Conservation (phyloP, 1,140 invertebrate genomes). For the Pantala flavescens region DNA sequence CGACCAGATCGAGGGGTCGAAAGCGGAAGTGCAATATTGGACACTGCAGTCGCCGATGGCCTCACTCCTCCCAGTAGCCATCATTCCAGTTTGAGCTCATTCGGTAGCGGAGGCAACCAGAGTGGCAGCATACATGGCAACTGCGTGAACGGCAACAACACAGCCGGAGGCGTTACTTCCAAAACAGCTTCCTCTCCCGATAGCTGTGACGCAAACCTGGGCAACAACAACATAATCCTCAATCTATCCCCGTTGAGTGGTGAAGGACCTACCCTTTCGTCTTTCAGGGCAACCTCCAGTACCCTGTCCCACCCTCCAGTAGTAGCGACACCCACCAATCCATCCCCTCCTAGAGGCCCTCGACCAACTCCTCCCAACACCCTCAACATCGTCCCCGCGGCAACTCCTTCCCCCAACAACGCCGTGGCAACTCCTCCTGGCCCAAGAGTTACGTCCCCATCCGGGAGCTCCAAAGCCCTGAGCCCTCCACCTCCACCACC, state of each 20-base stretch:
- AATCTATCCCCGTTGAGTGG: conserved; percentile 58
- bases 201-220: conserved; percentile 29
- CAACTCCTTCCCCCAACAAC: conserved; percentile 12
- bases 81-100: conserved; percentile 45
- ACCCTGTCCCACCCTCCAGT: conserved; percentile 29
- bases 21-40: conserved; percentile 32
- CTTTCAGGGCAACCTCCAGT: conserved; percentile 23
- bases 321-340: conserved; percentile 26
- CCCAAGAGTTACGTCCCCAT: conserved; percentile 26
- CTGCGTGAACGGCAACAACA: conserved; percentile 28
- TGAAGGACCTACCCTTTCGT: conserved; percentile 18
- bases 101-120: conserved; percentile 40
- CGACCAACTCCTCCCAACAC: conserved; percentile 71
- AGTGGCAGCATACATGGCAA: conserved; percentile 29
- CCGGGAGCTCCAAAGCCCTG: conserved; percentile 36
- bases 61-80: conserved; percentile 24
- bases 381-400: conserved; percentile 47
- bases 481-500: conserved; percentile 50
- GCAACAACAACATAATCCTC: conserved; percentile 58
- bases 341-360: conserved; percentile 43
- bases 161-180: neutral
- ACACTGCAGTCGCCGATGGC: conserved; percentile 20
- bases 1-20: conserved; percentile 33
- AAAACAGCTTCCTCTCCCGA: conserved; percentile 31
- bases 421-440: conserved; percentile 26